A percentile compares a stretch with the other conserved stretches of the same genome.
phyloP scores from a whole-genome alignment of 2,888 invertebrate genomes.

The Saturnia pavonia region DNA sequence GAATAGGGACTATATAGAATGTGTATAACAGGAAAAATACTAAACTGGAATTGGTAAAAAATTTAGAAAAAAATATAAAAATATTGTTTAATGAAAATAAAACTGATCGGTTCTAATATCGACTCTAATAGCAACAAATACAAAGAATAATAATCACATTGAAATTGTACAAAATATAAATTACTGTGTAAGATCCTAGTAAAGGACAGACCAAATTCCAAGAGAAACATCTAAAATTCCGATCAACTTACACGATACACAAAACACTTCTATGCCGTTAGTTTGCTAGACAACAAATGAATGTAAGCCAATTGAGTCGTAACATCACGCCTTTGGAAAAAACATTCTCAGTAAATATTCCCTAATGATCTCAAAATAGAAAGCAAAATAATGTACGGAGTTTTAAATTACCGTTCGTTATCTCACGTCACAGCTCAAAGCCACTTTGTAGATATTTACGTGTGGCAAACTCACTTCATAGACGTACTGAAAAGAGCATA shows the following conservation, averaged over 20 bases:
- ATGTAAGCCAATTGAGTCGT: conserved; percentile 4
- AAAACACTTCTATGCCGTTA: background rate
- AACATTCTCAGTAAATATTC: background rate
- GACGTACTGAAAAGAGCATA: no score
- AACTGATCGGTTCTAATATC: background rate
- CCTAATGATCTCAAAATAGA: conserved; percentile 11
- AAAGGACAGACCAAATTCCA: background rate
- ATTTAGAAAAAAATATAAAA: no score
- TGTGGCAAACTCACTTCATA: no score
- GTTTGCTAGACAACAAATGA: background rate
- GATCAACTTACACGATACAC: background rate
- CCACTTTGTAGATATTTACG: background rate
- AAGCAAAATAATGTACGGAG: background rate
- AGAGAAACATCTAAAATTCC: background rate
- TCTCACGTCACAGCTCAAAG: background rate
- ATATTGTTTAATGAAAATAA: no score
- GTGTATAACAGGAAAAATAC: no score
- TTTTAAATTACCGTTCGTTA: background rate
- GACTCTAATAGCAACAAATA: background rate
- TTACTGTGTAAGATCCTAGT: no score
- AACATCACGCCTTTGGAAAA: conserved; percentile 1
- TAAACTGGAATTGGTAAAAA: no score
- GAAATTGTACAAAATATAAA: background rate
- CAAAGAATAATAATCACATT: background rate
- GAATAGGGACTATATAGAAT: no score